These are phyloP conservation scores for Champsocephalus esox DNA, from an alignment of 2,797 vertebrate species.

Conservation along the genomic window DNA sequence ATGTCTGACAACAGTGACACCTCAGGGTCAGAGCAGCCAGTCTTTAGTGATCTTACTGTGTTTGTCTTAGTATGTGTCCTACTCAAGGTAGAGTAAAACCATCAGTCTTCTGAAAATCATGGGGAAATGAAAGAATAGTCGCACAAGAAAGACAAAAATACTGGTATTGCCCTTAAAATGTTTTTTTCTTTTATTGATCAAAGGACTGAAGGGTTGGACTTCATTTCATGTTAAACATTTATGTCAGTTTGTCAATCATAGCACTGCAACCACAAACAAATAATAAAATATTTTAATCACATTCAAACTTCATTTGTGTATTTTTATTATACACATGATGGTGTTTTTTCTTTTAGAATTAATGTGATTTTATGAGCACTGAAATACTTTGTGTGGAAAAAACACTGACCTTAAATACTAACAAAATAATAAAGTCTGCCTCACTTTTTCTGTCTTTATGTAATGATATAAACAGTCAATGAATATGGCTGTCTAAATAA, in stretches of 20 bases:
- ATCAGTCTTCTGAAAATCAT: slow-evolving; percentile 25
- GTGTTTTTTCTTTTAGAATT: too few species aligned
- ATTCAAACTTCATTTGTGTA: slow-evolving; percentile 37
- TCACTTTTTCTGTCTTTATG: background rate
- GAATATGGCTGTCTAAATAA: background rate
- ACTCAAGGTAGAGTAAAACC: slow-evolving; percentile 12
- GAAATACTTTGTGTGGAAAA: background rate
- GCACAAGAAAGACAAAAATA: slow-evolving; percentile 34
- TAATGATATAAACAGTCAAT: slow-evolving; percentile 12
- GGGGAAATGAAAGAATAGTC: slow-evolving; percentile 5
- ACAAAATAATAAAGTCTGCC: background rate
- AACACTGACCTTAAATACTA: slow-evolving; percentile 3
- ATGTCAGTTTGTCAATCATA: slow-evolving; percentile 30
- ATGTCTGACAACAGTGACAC: slow-evolving; percentile 35
- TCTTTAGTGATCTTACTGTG: slow-evolving; percentile 27
- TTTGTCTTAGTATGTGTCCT: slow-evolving; percentile 46
- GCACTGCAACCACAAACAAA: slow-evolving; percentile 55
- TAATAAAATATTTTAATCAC: slow-evolving; percentile 59
- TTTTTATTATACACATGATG: slow-evolving; percentile 20
- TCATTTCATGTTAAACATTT: slow-evolving; percentile 47
- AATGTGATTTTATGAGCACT: slow-evolving; percentile 13
- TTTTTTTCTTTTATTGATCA: slow-evolving; percentile 4
- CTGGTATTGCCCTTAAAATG: slow-evolving; percentile 51
- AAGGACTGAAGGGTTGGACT: slow-evolving; percentile 20
- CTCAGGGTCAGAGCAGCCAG: slow-evolving; percentile 21